Evolutionary conservation across 2,113 vertebrate species (phyloP).

Genomic region (Pyrgilauda ruficollis): DNA sequence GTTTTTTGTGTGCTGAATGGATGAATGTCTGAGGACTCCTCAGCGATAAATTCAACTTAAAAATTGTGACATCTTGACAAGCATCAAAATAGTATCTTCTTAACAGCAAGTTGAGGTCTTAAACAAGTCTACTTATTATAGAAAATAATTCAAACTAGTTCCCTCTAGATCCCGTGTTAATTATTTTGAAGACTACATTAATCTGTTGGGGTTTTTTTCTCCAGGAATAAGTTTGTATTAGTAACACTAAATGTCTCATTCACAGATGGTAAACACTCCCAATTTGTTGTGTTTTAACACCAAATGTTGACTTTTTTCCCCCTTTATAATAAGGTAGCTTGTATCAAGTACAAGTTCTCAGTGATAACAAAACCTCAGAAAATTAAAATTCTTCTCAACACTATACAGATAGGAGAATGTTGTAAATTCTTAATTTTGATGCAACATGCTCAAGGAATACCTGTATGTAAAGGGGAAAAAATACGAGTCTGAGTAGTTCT

Average conservation of each 20-base stretch:
- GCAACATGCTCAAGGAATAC: background rate
- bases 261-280: background rate
- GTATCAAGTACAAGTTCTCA: background rate
- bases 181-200: background rate
- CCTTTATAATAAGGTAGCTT: background rate
- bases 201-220: background rate
- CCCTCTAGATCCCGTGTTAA: background rate
- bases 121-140: background rate
- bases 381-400: background rate
- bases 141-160: background rate
- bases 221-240: background rate
- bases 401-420: background rate
- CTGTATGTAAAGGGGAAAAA: background rate
- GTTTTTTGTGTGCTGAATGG: background rate
- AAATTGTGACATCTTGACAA: background rate
- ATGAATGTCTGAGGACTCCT: background rate
- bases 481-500: background rate
- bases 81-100: background rate
- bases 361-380: background rate
- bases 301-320: accelerated
- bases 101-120: background rate
- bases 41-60: background rate
- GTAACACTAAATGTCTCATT: background rate
- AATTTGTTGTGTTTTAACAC: background rate
- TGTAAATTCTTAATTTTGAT: background rate